A percentile compares a stretch with the other conserved stretches of the same genome.
Evolutionary conservation across 2,113 vertebrate species (phyloP).

Genomic region (Triplophysa dalaica): DNA sequence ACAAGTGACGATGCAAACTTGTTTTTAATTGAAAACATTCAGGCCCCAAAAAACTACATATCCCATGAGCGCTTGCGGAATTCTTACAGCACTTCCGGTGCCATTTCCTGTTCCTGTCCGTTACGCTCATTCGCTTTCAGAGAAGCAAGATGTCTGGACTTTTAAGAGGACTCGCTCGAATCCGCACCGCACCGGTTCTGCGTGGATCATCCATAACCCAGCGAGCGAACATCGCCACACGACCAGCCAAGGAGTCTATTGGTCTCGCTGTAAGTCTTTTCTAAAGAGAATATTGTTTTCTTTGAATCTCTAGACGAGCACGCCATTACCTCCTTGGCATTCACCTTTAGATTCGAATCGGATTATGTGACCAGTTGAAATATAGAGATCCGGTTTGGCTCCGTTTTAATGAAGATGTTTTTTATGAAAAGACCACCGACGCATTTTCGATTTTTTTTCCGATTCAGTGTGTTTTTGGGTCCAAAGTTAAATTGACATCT

Average conservation of each 20-base stretch:
- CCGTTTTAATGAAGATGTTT: neutral
- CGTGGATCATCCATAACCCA: conserved; percentile 44
- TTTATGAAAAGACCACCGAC: neutral
- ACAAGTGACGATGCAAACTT: neutral
- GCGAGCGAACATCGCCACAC: conserved; percentile 46
- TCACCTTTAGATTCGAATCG: neutral
- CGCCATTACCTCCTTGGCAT: neutral
- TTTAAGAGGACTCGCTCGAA: conserved; percentile 47
- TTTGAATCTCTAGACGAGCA: neutral
- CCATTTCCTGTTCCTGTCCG: neutral
- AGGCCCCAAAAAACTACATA: conserved; percentile 25
- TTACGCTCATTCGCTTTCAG: neutral
- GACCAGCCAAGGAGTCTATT: conserved; percentile 43
- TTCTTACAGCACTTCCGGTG: neutral
- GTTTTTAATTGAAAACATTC: neutral
- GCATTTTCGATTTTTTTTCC: neutral
- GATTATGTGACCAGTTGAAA: neutral
- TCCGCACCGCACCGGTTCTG: conserved; percentile 44
- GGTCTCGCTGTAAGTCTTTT: conserved; percentile 54
- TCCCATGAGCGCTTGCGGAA: conserved; percentile 18
- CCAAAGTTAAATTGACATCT: neutral
- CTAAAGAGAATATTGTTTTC: too few species aligned
- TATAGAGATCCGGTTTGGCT: neutral
- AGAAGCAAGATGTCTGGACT: conserved; percentile 55
- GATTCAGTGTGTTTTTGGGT: neutral